Base-by-base conservation (phyloP, 2,888 invertebrate species). In the Nemurella pictetii region DNA sequence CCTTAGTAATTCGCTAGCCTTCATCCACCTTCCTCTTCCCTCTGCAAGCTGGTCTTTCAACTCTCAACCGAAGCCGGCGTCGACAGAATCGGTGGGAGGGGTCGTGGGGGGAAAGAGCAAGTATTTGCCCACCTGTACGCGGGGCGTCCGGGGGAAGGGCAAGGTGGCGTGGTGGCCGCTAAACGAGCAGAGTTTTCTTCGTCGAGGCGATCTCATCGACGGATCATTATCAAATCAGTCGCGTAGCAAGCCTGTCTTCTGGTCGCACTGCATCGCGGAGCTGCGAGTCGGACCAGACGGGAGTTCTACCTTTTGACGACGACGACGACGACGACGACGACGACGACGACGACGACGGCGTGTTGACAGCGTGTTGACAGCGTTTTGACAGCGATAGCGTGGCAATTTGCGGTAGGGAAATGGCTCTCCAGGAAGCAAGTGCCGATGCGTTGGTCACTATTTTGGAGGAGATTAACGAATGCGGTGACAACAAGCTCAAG, bases 391-490 rank as follows among this genome's bases (percentile, higher is more conserved):
- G n/a, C n/a, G n/a, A n/a, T n/a, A n/a, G 1, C 9, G 55, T 20
- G 55, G 2, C 20, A 55, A 55, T 55, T 15, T 55, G n/a, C n/a
- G n/a, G n/a, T n/a, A n/a, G 12, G 4, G 28, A 5, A 72, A 82
- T 82, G 82, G 20, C 82, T 26, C 73, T 82, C 12, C 72, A 28
- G 27, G 82, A 82, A 29, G 29, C 82, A 82, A 72, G 55, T 55
- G 72, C 55, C 12, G 27, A 26, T 15, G 55, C 29, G 0, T 72
- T 82, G 0, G 26, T 72, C 26, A 15, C 55, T 27, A 82, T 82
- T 28, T 82, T 55, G 27, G 25, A 72, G 25, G 82, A 82, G 72
- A 15, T 82, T 28, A 82, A 82, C 26, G 82, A 82, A 72, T 82
- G 28, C 28, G 82, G 82, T 1, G 82, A 55, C 27, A 82, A 82